Evolutionary conservation across 2,113 vertebrate genomes (phyloP), one percentile per base, ranked within the genome.

Genomic region (Gavialis gangeticus): DNA sequence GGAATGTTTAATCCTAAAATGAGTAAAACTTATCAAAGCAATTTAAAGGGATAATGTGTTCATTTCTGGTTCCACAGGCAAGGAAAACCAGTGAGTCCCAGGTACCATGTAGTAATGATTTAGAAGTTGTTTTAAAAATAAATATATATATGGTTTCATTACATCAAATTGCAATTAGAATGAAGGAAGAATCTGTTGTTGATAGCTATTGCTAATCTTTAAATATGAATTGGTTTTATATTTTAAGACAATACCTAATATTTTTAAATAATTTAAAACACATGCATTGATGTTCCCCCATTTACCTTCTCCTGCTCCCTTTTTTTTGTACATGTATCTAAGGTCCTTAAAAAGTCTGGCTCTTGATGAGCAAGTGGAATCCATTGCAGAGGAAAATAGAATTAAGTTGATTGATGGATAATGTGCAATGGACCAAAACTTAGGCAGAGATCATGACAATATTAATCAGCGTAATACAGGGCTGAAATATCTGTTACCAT

Each of bases 21-120:
- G 81, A 91, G 77, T 79, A 55, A 89, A 46, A 92, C 91, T 89
- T 91, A 94, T 89, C 93, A 97, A 93, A 96, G 91, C 57, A 83
- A 73, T 91, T 34, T 87, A 63, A 85, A 93, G 88, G 93, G 92
- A 80, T 95, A 77, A 92, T 83, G 71, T 55, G 59, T 84, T 95
- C 57, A 82, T 94, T 95, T 91, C 87, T 95, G 79, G 66, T 91
- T 94, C 30, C 82, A 64, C 71, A 92, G 64, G 71, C 92, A 96
- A 95, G 88, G 62, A n/a, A 92, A 86, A 94, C 55, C 57, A 87
- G 88, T 73, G 69, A 75, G 89, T 85, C 75, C 71, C 64, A 67
- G 89, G 82, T 60, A 64, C 88, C 12, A 4, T 30, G 78, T 46
- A 13, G 82, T 75, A 67, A 73, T 11, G 80, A 73, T 62, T 82